A percentile compares a stretch with the other conserved stretches of the same genome.
These are phyloP conservation scores for Hymenochirus boettgeri DNA, from an alignment of 2,113 vertebrate genomes.

Conservation along the genomic window DNA sequence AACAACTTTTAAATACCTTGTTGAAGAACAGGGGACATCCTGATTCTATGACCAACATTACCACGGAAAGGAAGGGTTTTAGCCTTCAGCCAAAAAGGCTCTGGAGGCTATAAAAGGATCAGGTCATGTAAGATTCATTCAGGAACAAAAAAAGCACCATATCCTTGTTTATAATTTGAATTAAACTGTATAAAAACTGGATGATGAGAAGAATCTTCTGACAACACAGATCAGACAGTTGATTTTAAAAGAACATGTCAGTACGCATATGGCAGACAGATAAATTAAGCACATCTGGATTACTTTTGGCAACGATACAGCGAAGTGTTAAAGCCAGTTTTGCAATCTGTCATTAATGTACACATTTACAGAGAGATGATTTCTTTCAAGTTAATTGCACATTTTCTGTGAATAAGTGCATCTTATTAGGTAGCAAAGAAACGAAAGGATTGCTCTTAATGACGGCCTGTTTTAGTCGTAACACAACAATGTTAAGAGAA, in stretches of 20 bases:
- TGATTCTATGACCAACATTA: too few relatives aligned
- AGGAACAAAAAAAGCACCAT: conserved; percentile 20
- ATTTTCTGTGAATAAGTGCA: conserved; percentile 5
- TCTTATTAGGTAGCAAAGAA: neutral
- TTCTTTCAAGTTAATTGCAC: conserved; percentile 7
- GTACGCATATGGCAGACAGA: conserved; percentile 71
- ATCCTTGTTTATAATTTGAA: conserved; percentile 52
- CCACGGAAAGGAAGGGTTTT: too few relatives aligned
- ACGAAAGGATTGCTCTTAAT: neutral
- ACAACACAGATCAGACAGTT: conserved; percentile 72
- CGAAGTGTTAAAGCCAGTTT: conserved; percentile 70
- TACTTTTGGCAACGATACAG: conserved; percentile 71
- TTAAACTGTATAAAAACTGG: conserved; percentile 55
- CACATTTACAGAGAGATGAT: conserved; percentile 65
- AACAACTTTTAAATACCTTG: too few relatives aligned
- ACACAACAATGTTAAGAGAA: too few relatives aligned
- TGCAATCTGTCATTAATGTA: conserved; percentile 76
- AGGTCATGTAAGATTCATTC: conserved; percentile 1
- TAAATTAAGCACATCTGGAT: conserved; percentile 81
- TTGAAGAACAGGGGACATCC: too few relatives aligned
- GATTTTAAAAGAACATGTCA: conserved; percentile 75
- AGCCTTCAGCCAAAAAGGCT: too few relatives aligned
- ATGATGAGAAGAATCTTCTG: conserved; percentile 64
- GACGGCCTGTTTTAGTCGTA: too few relatives aligned
- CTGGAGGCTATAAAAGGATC: too few relatives aligned